These are phyloP conservation scores for Mesochorus sp. DNA, from an alignment of 2,888 invertebrate genomes.

Conservation along the genomic window DNA sequence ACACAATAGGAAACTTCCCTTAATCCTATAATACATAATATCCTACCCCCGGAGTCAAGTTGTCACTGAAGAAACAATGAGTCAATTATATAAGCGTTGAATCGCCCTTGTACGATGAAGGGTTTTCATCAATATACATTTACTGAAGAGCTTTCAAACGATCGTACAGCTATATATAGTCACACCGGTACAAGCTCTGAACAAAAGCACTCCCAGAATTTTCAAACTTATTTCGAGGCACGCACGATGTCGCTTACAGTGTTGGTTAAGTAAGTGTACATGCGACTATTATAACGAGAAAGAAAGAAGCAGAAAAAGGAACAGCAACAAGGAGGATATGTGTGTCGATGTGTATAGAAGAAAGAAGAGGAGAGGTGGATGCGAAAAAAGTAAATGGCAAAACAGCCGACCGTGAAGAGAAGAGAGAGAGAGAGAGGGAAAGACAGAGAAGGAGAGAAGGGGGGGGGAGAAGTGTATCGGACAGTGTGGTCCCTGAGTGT, in stretches of 20 bases:
- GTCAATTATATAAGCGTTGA: too few species aligned
- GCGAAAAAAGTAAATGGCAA: conserved; percentile 17
- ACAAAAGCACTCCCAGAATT: background rate
- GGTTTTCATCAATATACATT: too few species aligned
- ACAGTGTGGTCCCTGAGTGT: conserved; percentile 59
- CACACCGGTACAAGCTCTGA: too few species aligned
- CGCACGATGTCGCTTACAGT: background rate
- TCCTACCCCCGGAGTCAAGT: too few species aligned
- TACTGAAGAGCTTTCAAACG: too few species aligned
- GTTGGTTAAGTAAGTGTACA: conserved; percentile 2
- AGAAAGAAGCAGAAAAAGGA: background rate
- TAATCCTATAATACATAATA: too few species aligned
- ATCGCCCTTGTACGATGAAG: too few species aligned
- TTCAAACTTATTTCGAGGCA: background rate
- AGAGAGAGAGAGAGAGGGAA: conserved; percentile 13
- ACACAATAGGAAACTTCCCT: too few species aligned
- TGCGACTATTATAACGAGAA: conserved; percentile 8
- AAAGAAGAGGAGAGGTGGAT: background rate
- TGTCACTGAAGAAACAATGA: too few species aligned
- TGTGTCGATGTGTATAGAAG: background rate
- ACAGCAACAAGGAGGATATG: background rate
- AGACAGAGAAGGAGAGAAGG: conserved; percentile 14
- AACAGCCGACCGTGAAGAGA: conserved; percentile 18
- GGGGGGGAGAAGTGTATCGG: conserved; percentile 48
- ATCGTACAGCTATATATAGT: too few species aligned